These are phyloP conservation scores for Sciaenops ocellatus DNA, from an alignment of 2,797 vertebrate genomes.

Conservation along the genomic window DNA sequence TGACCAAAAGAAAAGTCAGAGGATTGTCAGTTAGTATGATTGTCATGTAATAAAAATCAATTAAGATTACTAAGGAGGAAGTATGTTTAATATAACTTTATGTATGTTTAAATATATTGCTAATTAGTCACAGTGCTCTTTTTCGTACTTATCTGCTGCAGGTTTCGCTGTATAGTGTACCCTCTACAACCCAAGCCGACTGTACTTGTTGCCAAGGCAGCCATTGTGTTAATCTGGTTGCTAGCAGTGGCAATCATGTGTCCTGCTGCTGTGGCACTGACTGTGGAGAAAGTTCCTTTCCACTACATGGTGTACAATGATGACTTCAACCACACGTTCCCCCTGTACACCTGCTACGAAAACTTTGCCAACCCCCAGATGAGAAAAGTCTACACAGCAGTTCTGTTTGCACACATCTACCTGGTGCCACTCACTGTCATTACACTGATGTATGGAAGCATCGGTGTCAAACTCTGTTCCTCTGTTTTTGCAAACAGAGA, in stretches of 20 bases:
- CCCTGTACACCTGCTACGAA: constrained; percentile 86
- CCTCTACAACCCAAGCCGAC: constrained; percentile 86
- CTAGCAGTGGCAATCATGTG: constrained; percentile 85
- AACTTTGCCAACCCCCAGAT: constrained; percentile 84
- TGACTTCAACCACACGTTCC: constrained; percentile 79
- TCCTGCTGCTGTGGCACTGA: constrained; percentile 84
- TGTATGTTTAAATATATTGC: background rate
- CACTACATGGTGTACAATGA: constrained; percentile 82
- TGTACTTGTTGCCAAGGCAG: constrained; percentile 81
- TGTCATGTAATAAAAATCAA: background rate
- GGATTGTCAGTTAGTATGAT: too few relatives aligned
- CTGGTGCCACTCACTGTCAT: constrained; percentile 84
- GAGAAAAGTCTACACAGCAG: constrained; percentile 87
- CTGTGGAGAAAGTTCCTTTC: constrained; percentile 79
- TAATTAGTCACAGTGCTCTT: constrained; percentile 1
- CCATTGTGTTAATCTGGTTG: constrained; percentile 85
- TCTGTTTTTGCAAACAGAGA: constrained; percentile 75
- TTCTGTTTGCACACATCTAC: constrained; percentile 87
- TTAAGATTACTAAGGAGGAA: background rate
- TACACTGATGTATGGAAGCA: constrained; percentile 84
- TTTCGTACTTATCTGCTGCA: constrained; percentile 42
- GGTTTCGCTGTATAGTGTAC: constrained; percentile 88
- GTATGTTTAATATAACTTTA: too few relatives aligned
- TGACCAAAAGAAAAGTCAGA: too few relatives aligned
- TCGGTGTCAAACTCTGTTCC: constrained; percentile 85